Conservation (phyloP, 2,888 invertebrate genomes). For the Erebia ligea region DNA sequence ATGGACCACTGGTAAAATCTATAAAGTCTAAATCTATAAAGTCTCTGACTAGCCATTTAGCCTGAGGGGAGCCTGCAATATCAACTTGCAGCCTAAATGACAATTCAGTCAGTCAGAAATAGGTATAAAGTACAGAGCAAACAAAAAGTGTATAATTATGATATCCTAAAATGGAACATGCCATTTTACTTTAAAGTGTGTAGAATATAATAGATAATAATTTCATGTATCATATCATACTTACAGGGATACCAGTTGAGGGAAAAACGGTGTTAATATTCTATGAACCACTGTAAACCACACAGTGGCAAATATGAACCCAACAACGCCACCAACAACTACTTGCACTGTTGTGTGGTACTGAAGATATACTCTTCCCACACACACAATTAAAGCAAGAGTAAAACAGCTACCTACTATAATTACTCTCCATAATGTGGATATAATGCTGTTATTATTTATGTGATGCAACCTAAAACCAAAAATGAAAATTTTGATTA, state of each 20-base stretch:
- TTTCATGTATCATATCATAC: constrained; percentile 56
- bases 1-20: too few relatives aligned
- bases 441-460: constrained; percentile 90
- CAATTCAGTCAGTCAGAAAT: too few relatives aligned
- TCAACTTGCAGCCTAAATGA: too few relatives aligned
- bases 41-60: too few relatives aligned
- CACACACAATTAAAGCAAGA: constrained; percentile 84
- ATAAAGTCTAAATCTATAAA: too few relatives aligned
- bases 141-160: too few relatives aligned
- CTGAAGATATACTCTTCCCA: constrained; percentile 91
- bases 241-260: constrained; percentile 93
- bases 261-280: constrained; percentile 92
- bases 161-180: too few relatives aligned
- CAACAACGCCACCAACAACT: constrained; percentile 89
- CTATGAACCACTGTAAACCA: constrained; percentile 93
- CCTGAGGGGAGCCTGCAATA: too few relatives aligned
- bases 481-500: constrained; percentile 1
- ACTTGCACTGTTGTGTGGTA: constrained; percentile 94
- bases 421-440: constrained; percentile 87
- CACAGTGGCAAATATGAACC: constrained; percentile 87
- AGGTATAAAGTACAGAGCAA: too few relatives aligned
- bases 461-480: constrained; percentile 89
- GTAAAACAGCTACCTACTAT: constrained; percentile 85
- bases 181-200: too few relatives aligned
- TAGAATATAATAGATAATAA: constrained; percentile 19